Evolutionary conservation across 2,888 invertebrate genomes (phyloP), one percentile per base, ranked within the genome.

Genomic region (Scaeva pyrastri): DNA sequence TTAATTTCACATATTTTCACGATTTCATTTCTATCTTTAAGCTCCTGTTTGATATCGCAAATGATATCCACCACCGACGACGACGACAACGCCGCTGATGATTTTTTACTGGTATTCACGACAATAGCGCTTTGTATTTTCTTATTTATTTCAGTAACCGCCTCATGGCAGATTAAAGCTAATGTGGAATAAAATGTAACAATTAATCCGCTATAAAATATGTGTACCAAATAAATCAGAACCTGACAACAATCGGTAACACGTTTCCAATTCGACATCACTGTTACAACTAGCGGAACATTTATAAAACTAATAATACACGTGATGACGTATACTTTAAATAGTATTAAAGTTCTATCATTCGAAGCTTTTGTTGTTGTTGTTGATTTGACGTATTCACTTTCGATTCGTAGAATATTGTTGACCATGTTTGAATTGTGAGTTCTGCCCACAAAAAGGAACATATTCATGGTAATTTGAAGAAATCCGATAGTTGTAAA

Each of bases 11-110:
- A 50, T 12, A 36, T 36, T 8, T 19, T 50, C 4, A 66, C 1
- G 6, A 66, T 48, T 19, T 66, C 36, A 50, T 50, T 36, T 39
- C 50, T 8, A 14, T 66, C 66, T 36, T 19, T 21, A 0, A 66
- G 8, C 14, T 21, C 8, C n/a, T 66, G 14, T 43, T 50, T 36
- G 14, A 66, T 19, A 12, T 48, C 66, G 21, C 10, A 14, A 36
- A n/a, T 36, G 0, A 52, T 26, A 8, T 0, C n/a, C n/a, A 2
- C 23, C 50, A 21, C 14, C 2, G 14, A 23, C 2, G 8, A 31
- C 1, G 50, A 26, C 2, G 14, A 23, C 2, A 31, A 31, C 1
- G 2, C 8, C 6, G n/a, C n/a, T n/a, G n/a, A n/a, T n/a, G 31
- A 31, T 31, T 8, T 5, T 31, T 1, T 31, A 31, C 14, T 26